A percentile compares a stretch with the other conserved stretches of the same genome.
These are phyloP conservation scores for Dermatophagoides farinae DNA, from an alignment of 1,140 invertebrate genomes.

Conservation along the genomic window DNA sequence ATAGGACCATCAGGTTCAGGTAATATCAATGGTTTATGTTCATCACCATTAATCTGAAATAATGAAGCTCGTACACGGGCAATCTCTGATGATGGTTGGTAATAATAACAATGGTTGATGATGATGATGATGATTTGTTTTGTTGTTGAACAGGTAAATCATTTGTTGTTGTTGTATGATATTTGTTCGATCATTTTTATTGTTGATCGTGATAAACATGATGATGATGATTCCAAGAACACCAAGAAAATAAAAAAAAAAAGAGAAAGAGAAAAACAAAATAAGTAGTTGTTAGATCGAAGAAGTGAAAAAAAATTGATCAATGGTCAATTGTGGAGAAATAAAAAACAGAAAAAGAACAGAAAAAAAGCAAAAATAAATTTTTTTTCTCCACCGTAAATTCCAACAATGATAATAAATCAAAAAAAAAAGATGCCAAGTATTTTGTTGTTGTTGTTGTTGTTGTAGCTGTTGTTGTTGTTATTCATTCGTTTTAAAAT, in stretches of 20 bases:
- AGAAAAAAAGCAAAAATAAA: neutral
- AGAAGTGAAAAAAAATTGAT: too few relatives aligned
- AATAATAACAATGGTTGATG: conserved; percentile 36
- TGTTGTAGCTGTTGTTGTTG: neutral
- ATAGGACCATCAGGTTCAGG: conserved; percentile 81
- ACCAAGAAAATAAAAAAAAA: too few relatives aligned
- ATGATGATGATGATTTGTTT: neutral
- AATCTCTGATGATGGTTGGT: conserved; percentile 53
- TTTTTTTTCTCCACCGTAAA: too few relatives aligned
- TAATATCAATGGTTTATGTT: conserved; percentile 73
- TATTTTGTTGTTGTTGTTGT: neutral
- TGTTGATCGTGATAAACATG: too few relatives aligned
- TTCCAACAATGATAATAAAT: neutral
- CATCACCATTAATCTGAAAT: conserved; percentile 92
- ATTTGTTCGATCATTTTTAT: too few relatives aligned
- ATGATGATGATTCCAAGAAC: too few relatives aligned
- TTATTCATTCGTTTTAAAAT: too few relatives aligned
- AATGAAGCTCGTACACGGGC: conserved; percentile 85
- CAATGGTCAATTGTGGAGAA: too few relatives aligned
- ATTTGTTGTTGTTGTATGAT: neutral
- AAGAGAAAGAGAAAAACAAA: too few relatives aligned
- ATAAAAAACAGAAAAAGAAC: too few relatives aligned
- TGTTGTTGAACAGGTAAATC: neutral
- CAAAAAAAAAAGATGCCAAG: neutral
- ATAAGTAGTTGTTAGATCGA: too few relatives aligned